Evolutionary conservation across 2,888 invertebrate genomes (phyloP), one percentile per base, ranked within the genome.

Genomic region (Fragum whitleyi): DNA sequence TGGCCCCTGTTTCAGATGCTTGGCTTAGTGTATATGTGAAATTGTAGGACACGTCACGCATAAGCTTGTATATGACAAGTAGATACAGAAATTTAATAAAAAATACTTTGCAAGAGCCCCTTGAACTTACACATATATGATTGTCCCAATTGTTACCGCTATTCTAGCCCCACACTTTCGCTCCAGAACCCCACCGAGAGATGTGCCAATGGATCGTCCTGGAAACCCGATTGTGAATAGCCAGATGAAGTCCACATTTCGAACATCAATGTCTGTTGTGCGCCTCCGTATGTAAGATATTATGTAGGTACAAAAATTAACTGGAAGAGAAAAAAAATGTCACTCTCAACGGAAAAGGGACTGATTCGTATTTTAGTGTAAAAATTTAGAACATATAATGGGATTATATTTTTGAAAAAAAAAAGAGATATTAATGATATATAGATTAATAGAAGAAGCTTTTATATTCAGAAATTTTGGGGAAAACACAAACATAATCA

Each of bases 211-310:
- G 7, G 16, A 26, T 14, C 57, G 57, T 6, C 57, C 57, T 1
- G 28, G 57, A 14, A 57, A 28, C 9, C 57, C 57, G 23, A 28
- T 9, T 16, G 57, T 57, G 26, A 28, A 23, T 11, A 26, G 26
- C 57, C 57, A 57, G 26, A 57, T 14, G 16, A 57, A 28, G 57
- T 57, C 57, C 16, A 57, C 57, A 57, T 57, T 57, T 19, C 26
- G 23, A 14, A 19, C 57, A 21, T 23, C 7, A 9, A 9, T 28
- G 21, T 26, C 28, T 19, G 26, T 28, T 11, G 57, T 28, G 3
- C 57, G 26, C 14, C 26, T 28, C 11, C 57, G 23, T 23, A 57
- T 26, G 57, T 57, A 57, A 1, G 57, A 57, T 14, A 28, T 57
- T 26, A 57, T 57, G 28, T 57, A 57, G 7, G 57, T 23, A 28